Conservation (phyloP, 2,113 vertebrate genomes). For the Heterocephalus glaber region DNA sequence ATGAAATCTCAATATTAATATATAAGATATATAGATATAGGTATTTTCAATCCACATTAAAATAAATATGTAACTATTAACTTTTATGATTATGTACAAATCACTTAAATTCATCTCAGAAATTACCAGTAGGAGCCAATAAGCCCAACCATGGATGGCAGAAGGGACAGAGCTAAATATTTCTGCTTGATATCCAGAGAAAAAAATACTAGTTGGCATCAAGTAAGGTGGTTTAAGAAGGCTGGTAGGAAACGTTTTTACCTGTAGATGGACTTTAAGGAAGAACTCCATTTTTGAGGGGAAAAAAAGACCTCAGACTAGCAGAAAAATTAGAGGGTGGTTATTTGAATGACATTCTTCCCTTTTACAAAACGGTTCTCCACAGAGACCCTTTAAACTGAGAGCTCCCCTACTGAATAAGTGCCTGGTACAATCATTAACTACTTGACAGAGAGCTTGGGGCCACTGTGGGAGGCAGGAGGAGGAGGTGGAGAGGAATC, state of each 20-base stretch:
- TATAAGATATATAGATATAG: background rate
- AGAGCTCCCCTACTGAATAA: conserved; percentile 63
- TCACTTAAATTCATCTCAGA: background rate
- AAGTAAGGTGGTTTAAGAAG: background rate
- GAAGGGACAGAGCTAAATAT: background rate
- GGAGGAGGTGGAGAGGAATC: conserved; percentile 35
- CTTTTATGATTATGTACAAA: background rate
- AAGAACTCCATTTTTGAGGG: background rate
- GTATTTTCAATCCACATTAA: background rate
- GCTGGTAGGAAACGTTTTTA: background rate
- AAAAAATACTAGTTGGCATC: background rate
- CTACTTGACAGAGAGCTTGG: conserved; percentile 66
- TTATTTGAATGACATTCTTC: conserved; percentile 71
- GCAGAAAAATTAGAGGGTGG: conserved; percentile 63
- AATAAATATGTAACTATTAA: background rate
- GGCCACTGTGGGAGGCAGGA: conserved; percentile 21
- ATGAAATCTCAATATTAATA: background rate
- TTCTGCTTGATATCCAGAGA: background rate
- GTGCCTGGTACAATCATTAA: conserved; percentile 69
- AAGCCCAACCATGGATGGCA: background rate
- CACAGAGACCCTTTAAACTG: conserved; percentile 55
- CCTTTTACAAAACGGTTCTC: conserved; percentile 75
- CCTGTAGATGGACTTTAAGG: conserved; percentile 36
- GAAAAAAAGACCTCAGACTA: background rate
- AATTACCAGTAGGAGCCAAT: background rate